These are phyloP conservation scores for Pecten maximus DNA, from an alignment of 2,888 invertebrate genomes.

Conservation along the genomic window DNA sequence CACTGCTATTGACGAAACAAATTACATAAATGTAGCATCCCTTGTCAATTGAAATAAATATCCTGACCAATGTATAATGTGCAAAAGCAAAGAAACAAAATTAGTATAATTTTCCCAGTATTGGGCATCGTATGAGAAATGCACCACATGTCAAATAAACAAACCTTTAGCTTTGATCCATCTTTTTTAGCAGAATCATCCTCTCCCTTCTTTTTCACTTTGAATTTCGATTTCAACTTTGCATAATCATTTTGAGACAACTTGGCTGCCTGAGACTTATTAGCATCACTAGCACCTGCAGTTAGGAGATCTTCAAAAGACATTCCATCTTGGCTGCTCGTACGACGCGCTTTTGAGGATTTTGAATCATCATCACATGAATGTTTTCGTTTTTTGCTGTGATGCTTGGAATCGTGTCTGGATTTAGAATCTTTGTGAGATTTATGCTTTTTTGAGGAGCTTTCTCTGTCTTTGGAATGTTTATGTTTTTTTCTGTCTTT, in stretches of 20 bases:
- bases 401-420: not conserved
- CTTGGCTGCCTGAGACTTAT: not conserved
- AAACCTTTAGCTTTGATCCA: not conserved
- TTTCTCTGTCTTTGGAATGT: not conserved
- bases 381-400: not conserved
- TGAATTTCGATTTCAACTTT: constrained; percentile 64
- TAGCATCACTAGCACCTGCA: constrained; percentile 47
- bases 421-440: constrained; percentile 14
- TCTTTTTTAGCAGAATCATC: not conserved
- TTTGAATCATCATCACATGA: not conserved
- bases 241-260: constrained; percentile 55
- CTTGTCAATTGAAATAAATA: too few species aligned
- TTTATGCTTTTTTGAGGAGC: constrained; percentile 34
- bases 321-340: constrained; percentile 41
- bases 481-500: constrained; percentile 20
- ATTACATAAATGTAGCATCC: too few species aligned
- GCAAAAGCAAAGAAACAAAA: too few species aligned
- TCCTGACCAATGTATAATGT: too few species aligned
- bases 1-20: too few species aligned
- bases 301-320: constrained; percentile 62
- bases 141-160: not conserved
- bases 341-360: not conserved
- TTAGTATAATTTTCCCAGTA: too few species aligned
- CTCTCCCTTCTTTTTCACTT: constrained; percentile 61
- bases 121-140: too few species aligned